These are phyloP conservation scores for Scopus umbretta DNA, from an alignment of 2,113 vertebrate species.

Conservation along the genomic window DNA sequence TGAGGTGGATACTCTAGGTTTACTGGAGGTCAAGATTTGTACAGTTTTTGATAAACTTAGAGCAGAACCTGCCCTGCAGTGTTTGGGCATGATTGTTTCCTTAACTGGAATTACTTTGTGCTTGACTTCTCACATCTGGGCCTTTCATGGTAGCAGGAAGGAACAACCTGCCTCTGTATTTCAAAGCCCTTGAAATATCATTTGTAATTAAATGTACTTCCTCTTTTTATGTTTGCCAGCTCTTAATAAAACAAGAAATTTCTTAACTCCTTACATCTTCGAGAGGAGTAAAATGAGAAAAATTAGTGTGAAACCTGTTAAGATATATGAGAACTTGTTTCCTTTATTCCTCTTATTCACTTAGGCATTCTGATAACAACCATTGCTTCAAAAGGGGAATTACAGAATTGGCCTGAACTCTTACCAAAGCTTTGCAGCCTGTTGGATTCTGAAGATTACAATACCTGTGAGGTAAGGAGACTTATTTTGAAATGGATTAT, in stretches of 20 bases:
- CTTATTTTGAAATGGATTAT: not conserved
- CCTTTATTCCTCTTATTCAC: not conserved
- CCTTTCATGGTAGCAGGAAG: not conserved
- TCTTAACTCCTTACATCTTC: not conserved
- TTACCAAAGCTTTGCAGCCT: constrained; percentile 91
- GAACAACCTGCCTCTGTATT: not conserved
- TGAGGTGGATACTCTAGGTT: not conserved
- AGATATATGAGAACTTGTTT: not conserved
- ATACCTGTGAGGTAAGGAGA: constrained; percentile 89
- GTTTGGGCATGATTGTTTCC: not conserved
- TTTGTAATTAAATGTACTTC: not conserved
- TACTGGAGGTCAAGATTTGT: not conserved
- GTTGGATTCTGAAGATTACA: constrained; percentile 95
- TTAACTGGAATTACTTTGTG: not conserved
- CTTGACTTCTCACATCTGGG: not conserved
- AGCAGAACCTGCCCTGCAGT: not conserved
- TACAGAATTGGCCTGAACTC: constrained; percentile 96
- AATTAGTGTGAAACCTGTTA: not conserved
- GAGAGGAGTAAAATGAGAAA: not conserved
- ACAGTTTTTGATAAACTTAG: not conserved
- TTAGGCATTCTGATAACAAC: constrained; percentile 94
- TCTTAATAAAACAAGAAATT: not conserved
- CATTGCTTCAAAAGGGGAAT: constrained; percentile 93
- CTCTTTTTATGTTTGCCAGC: not conserved
- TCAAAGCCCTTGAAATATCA: not conserved